phyloP scores from a whole-genome alignment of 2,888 invertebrate genomes.

The Eueremaeus valkanovi region DNA sequence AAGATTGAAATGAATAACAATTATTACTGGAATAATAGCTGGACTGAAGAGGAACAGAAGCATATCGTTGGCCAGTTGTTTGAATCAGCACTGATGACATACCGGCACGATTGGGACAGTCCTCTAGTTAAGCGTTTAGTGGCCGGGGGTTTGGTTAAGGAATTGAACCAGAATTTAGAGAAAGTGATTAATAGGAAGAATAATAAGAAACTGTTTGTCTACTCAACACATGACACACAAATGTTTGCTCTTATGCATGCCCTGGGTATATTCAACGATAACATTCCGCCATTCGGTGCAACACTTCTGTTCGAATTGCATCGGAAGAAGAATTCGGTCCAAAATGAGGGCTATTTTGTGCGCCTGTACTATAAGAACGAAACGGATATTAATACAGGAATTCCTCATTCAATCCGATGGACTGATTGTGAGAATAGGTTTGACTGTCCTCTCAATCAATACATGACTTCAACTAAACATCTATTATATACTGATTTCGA shows the following conservation, averaged over 20 bases:
- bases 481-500: too few relatives aligned
- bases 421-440: too few relatives aligned
- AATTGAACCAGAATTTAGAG: conserved; percentile 3
- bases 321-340: not conserved
- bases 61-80: not conserved
- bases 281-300: conserved; percentile 33
- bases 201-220: conserved; percentile 25
- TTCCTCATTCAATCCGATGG: too few relatives aligned
- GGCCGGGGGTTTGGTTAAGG: conserved; percentile 25
- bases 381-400: too few relatives aligned
- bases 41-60: conserved; percentile 7
- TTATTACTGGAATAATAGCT: not conserved
- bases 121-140: not conserved
- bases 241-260: conserved; percentile 30
- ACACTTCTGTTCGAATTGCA: conserved; percentile 38
- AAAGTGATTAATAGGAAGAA: not conserved
- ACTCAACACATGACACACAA: conserved; percentile 40
- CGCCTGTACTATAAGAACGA: not conserved
- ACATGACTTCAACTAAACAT: too few relatives aligned
- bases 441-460: too few relatives aligned
- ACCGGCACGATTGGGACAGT: not conserved
- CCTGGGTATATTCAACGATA: conserved; percentile 24
- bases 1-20: not conserved
- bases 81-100: not conserved
- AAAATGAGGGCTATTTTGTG: not conserved